Base-by-base conservation (phyloP, 2,888 invertebrate species). In the Embidobia sp. region DNA sequence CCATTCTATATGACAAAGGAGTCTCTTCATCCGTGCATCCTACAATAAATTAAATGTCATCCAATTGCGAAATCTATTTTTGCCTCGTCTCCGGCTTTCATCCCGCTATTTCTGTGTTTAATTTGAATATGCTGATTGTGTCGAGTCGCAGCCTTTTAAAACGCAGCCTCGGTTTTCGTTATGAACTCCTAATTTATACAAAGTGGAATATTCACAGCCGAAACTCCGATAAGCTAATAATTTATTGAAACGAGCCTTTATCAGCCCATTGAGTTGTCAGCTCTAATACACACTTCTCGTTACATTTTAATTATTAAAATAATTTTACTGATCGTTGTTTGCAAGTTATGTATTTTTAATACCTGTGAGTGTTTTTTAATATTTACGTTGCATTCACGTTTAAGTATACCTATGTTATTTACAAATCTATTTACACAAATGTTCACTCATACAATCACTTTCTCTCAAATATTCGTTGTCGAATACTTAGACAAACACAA, bases 111-210 rank as follows among this genome's bases (percentile, higher is more conserved):
- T 55, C 72, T 48, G 55, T 40, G 44, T 63, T 72, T 63, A 53
- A 72, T 72, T 72, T 63, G 55, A 72, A 72, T 72, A 72, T 55
- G 63, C 72, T 72, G 72, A 72, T 72, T 63, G 63, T 48, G 72
- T 42, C 40, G 63, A 63, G 63, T 72, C 72, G n/a, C n/a, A 72
- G 72, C 63, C 55, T 63, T 72, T 72, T 55, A 63, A 63, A 63
- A 63, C 31, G 35, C 27, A 7, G 16, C 4, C 26, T 37, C 10
- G 11, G 26, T 48, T 48, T 63, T 55, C 72, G 42, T 63, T 53
- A 48, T 63, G 37, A 61, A 63, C 51, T 48, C 22, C 29, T 55
- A 63, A 72, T 72, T 72, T 63, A 63, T 63, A 63, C 40, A 53
- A 72, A 19, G 55, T 19, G 55, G 27, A 26, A 55, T 55, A 35